Conservation (phyloP, 2,113 vertebrate genomes). For the Forbesichthys papilliferus region DNA sequence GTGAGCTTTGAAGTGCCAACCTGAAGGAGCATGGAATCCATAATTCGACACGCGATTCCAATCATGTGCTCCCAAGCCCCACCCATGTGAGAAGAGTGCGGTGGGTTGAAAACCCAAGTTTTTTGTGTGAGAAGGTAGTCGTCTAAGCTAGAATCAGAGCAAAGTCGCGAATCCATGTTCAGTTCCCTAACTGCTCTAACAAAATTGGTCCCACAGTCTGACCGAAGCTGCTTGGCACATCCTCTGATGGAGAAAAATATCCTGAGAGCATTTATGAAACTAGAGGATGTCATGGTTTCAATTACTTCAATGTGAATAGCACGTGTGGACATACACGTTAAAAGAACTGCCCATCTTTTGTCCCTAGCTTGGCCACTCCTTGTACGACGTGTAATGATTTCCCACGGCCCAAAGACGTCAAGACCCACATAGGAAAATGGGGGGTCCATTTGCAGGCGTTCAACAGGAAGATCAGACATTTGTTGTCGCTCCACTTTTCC, state of each 20-base stretch:
- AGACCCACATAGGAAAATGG: conserved; percentile 7
- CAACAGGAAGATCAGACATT: not conserved
- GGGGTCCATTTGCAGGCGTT: not conserved
- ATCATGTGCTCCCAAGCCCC: not conserved
- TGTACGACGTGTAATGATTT: not conserved
- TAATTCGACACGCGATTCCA: not conserved
- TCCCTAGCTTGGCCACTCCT: not conserved
- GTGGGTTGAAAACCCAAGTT: not conserved
- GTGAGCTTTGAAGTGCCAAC: not conserved
- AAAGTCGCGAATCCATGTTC: not conserved
- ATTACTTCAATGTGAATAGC: too few species aligned
- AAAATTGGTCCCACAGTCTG: conserved; percentile 14
- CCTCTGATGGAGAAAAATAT: not conserved
- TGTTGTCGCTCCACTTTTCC: not conserved
- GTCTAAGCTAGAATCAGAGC: too few species aligned
- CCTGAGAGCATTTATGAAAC: too few species aligned
- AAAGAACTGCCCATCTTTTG: conserved; percentile 19
- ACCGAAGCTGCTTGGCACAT: conserved; percentile 3
- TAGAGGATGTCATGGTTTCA: too few species aligned
- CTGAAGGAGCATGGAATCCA: not conserved
- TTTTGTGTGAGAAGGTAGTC: too few species aligned
- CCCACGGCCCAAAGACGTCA: not conserved
- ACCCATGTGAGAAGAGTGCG: too few species aligned
- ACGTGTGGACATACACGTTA: conserved; percentile 11
- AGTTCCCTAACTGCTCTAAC: conserved; percentile 1